Evolutionary conservation across 1,140 invertebrate genomes (phyloP).

Genomic region (Eupristina koningsbergeri): DNA sequence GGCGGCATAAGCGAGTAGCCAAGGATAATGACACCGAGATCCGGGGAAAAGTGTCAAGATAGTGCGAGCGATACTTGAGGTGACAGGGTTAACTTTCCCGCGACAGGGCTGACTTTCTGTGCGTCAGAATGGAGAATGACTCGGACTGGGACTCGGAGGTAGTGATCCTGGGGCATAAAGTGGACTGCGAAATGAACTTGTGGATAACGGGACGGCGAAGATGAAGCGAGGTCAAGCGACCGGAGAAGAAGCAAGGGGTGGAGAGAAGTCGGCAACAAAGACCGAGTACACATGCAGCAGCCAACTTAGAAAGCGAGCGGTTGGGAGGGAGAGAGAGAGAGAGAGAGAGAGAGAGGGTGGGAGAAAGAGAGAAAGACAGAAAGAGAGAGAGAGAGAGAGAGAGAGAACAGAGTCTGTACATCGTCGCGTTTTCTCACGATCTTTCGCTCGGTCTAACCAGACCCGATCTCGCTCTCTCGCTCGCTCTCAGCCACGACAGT

Average conservation of each 20-base stretch:
- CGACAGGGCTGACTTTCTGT: too few species aligned
- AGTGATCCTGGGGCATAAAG: background rate
- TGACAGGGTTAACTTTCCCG: too few species aligned
- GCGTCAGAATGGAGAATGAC: too few species aligned
- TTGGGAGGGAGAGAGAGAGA: slow-evolving; percentile 10
- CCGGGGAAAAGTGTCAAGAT: too few species aligned
- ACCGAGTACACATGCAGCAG: background rate
- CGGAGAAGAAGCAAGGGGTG: background rate
- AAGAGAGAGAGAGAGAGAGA: slow-evolving; percentile 1
- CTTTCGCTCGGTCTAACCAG: slow-evolving; percentile 9
- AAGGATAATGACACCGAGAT: background rate
- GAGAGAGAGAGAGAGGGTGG: slow-evolving; percentile 26
- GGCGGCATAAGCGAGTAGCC: too few species aligned
- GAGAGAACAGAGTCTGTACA: background rate
- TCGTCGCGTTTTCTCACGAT: slow-evolving; percentile 50
- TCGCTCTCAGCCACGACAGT: background rate
- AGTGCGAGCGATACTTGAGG: too few species aligned
- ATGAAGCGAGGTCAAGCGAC: slow-evolving; percentile 39
- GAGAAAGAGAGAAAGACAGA: background rate
- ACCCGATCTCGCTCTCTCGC: background rate
- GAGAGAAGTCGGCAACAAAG: slow-evolving; percentile 21
- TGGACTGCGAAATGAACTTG: slow-evolving; percentile 53
- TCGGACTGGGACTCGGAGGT: too few species aligned
- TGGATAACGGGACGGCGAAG: slow-evolving; percentile 56
- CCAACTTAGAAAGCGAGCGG: background rate